These are phyloP conservation scores for Corapipo altera DNA, from an alignment of 2,113 vertebrate species.

Conservation along the genomic window DNA sequence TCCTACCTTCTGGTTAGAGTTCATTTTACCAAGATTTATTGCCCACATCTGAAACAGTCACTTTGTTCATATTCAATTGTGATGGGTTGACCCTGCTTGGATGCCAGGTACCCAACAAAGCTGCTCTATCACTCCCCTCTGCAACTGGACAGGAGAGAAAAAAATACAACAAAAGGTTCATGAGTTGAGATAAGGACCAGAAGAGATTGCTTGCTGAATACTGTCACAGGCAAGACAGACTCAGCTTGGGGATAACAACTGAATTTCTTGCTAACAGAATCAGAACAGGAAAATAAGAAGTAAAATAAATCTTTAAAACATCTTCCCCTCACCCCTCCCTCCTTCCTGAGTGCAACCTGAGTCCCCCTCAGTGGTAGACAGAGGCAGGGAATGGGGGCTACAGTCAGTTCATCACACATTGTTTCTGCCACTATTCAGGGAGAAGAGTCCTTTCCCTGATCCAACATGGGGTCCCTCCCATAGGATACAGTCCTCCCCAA, in stretches of 20 bases:
- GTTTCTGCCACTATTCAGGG: not conserved
- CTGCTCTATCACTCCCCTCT: not conserved
- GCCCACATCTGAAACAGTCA: not conserved
- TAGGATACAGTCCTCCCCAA: not conserved
- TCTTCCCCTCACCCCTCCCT: rapidly evolving
- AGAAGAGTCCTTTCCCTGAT: not conserved
- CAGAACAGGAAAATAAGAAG: not conserved
- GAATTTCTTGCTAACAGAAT: not conserved
- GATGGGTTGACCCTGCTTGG: not conserved
- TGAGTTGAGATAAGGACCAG: not conserved
- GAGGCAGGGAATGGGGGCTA: not conserved
- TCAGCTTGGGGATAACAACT: not conserved
- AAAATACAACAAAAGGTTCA: not conserved
- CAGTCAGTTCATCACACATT: not conserved
- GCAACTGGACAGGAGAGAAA: not conserved
- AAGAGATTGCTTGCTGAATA: not conserved
- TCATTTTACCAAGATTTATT: not conserved
- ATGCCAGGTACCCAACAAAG: not conserved
- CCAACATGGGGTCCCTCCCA: not conserved
- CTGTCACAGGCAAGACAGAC: not conserved
- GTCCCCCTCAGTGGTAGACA: not conserved
- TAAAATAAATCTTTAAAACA: not conserved
- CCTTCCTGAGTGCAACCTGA: not conserved
- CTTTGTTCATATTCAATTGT: not conserved
- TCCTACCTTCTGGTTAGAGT: not conserved